A percentile compares a stretch with the other conserved stretches of the same genome.
phyloP scores from a whole-genome alignment of 2,797 vertebrate species.

The Sylvilagus floridanus region DNA sequence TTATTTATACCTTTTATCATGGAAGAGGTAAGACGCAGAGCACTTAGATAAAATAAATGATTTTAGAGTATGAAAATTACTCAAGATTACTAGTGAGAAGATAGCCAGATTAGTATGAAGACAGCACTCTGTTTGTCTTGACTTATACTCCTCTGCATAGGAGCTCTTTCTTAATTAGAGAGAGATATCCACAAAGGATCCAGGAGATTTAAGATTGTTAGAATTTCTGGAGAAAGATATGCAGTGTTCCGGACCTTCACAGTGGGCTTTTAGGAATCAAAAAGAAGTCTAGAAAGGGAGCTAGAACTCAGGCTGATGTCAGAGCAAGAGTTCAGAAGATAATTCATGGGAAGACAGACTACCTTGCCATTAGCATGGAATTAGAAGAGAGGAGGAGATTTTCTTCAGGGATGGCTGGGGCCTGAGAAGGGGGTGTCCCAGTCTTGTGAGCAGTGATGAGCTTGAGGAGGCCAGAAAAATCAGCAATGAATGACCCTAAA shows the following conservation, averaged over 20 bases:
- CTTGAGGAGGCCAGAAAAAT: not conserved
- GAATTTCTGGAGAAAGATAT: not conserved
- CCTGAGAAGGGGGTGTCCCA: accelerated
- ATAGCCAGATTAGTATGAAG: not conserved
- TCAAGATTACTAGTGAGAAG: not conserved
- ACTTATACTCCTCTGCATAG: not conserved
- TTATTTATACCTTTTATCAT: not conserved
- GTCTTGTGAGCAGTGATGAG: not conserved
- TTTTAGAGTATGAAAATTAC: not conserved
- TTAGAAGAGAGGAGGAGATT: not conserved
- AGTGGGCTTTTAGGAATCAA: not conserved
- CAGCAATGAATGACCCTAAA: not conserved
- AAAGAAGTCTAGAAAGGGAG: slow-evolving; percentile 20
- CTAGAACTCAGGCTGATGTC: not conserved
- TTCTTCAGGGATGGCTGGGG: not conserved
- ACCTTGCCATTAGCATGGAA: not conserved
- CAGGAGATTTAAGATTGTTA: not conserved
- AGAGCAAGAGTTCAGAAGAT: not conserved
- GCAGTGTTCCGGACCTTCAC: not conserved
- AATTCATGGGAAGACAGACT: not conserved
- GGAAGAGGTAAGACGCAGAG: not conserved
- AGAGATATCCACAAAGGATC: not conserved
- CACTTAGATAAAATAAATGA: not conserved
- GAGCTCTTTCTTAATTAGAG: not conserved
- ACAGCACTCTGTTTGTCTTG: not conserved